These are phyloP conservation scores for Chelon auratus DNA, from an alignment of 2,797 vertebrate genomes.

Conservation along the genomic window DNA sequence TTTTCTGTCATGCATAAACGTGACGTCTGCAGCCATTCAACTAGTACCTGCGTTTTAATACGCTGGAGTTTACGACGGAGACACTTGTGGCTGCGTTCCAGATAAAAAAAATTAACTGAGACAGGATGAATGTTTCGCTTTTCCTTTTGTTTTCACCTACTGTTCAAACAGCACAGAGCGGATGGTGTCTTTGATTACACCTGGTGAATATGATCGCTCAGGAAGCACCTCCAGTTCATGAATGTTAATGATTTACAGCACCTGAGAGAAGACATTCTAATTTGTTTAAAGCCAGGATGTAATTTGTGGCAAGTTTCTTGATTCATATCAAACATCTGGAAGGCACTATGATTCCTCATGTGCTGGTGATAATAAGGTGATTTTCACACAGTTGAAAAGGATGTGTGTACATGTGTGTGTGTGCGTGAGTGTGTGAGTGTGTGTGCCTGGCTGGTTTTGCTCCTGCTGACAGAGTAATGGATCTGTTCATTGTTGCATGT, in stretches of 20 bases:
- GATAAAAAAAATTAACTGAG: conserved; percentile 32
- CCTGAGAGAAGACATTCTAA: conserved; percentile 70
- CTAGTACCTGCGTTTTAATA: conserved; percentile 22
- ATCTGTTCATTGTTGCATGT: conserved; percentile 82
- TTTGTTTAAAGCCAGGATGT: conserved; percentile 72
- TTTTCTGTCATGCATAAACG: not conserved
- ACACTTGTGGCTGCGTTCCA: conserved; percentile 27
- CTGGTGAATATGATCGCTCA: conserved; percentile 52
- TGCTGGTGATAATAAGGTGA: conserved; percentile 75
- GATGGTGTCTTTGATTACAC: conserved; percentile 52
- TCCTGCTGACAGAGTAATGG: conserved; percentile 83
- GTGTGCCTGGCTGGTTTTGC: conserved; percentile 65
- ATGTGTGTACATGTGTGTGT: not conserved
- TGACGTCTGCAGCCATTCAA: not conserved
- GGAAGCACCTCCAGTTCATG: conserved; percentile 57
- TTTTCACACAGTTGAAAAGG: conserved; percentile 66
- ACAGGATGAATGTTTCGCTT: conserved; percentile 51
- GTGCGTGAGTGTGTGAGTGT: conserved; percentile 32
- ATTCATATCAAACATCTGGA: conserved; percentile 84
- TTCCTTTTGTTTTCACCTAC: conserved; percentile 63
- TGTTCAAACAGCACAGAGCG: conserved; percentile 40
- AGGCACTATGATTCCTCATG: conserved; percentile 75
- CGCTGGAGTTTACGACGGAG: conserved; percentile 36
- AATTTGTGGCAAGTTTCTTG: conserved; percentile 77
- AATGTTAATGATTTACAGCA: conserved; percentile 67